Conservation (phyloP, 2,888 invertebrate species). For the Caradrina clavipalpis region DNA sequence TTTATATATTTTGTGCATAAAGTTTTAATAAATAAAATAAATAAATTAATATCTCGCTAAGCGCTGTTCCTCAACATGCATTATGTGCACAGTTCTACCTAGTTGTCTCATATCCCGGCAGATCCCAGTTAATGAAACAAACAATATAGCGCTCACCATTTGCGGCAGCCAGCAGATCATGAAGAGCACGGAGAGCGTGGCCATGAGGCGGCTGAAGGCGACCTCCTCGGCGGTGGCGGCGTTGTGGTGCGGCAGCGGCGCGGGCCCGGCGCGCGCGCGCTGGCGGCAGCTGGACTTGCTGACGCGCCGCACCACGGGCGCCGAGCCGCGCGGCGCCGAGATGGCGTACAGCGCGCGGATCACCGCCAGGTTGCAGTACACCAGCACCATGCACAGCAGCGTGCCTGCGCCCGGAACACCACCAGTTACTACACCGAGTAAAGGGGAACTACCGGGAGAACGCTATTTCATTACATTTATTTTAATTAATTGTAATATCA, state of each 20-base stretch:
- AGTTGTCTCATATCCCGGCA: too few species aligned
- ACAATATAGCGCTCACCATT: slow-evolving; percentile 92
- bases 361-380: slow-evolving; percentile 96
- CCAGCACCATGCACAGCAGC: slow-evolving; percentile 93
- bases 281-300: slow-evolving; percentile 82
- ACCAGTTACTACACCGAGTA: too few species aligned
- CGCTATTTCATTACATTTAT: too few species aligned
- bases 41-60: too few species aligned
- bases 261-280: slow-evolving; percentile 66
- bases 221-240: slow-evolving; percentile 95
- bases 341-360: slow-evolving; percentile 93
- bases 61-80: neutral
- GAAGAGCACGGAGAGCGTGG: slow-evolving; percentile 95
- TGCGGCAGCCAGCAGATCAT: slow-evolving; percentile 97
- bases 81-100: too few species aligned
- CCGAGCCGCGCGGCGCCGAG: slow-evolving; percentile 79
- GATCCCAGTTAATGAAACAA: neutral
- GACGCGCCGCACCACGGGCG: slow-evolving; percentile 81
- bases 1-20: too few species aligned
- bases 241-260: slow-evolving; percentile 76
- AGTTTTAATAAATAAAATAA: too few species aligned
- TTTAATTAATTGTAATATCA: too few species aligned
- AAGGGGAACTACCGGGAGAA: too few species aligned
- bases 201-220: slow-evolving; percentile 96
- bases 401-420: slow-evolving; percentile 91